Percentiles rank a stretch among this genome's conserved stretches.
phyloP scores from a whole-genome alignment of 2,888 invertebrate species.

The Drosophila pegasa region DNA sequence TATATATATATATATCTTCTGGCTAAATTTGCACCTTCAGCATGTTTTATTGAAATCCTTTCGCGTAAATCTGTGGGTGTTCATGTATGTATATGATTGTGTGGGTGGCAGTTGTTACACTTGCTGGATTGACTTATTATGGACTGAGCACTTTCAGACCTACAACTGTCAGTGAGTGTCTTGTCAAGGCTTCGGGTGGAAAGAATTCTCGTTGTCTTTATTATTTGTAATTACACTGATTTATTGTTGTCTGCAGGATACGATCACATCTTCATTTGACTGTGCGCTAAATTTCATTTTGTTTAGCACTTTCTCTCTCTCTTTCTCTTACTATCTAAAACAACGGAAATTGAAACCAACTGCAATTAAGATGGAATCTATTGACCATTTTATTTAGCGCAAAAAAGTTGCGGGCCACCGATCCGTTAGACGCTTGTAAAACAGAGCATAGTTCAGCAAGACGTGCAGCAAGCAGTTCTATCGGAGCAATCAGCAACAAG shows the following conservation, averaged over 20 bases:
- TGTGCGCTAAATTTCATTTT: slow-evolving; percentile 20
- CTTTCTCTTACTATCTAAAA: neutral
- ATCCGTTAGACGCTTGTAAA: slow-evolving; percentile 15
- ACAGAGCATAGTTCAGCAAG: slow-evolving; percentile 18
- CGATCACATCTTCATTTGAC: slow-evolving; percentile 5
- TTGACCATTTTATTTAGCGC: slow-evolving; percentile 32
- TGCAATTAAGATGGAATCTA: slow-evolving; percentile 16
- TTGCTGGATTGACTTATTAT: slow-evolving; percentile 55
- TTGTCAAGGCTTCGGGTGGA: neutral
- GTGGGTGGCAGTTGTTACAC: slow-evolving; percentile 28
- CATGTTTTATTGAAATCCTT: slow-evolving; percentile 12
- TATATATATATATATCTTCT: too few relatives aligned
- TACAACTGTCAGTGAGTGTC: slow-evolving; percentile 18
- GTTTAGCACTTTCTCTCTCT: slow-evolving; percentile 12
- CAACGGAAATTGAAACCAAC: slow-evolving; percentile 2
- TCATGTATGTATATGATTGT: slow-evolving; percentile 11
- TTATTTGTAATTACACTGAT: slow-evolving; percentile 11
- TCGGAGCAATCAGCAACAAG: neutral
- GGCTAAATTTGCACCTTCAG: slow-evolving; percentile 13
- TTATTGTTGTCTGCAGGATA: slow-evolving; percentile 18
- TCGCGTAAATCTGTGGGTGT: slow-evolving; percentile 20
- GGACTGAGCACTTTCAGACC: slow-evolving; percentile 14
- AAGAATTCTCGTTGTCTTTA: slow-evolving; percentile 3
- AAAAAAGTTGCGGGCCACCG: slow-evolving; percentile 35
- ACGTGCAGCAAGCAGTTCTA: slow-evolving; percentile 10